phyloP scores from a whole-genome alignment of 2,113 vertebrate species.

The Barbus barbus region DNA sequence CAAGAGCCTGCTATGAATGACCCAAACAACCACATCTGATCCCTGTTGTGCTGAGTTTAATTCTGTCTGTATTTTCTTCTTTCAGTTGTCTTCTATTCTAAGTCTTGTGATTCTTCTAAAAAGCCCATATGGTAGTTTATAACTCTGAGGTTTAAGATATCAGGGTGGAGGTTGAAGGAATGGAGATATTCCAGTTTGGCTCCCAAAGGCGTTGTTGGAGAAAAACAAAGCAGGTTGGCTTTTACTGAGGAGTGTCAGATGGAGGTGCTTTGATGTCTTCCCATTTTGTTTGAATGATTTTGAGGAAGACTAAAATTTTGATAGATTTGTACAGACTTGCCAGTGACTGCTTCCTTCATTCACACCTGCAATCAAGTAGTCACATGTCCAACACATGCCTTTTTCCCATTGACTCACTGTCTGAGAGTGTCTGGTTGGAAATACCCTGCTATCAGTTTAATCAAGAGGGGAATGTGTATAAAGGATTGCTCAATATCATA shows the following conservation, averaged over 20 bases:
- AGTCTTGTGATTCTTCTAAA: constrained; percentile 43
- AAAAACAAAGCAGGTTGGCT: constrained; percentile 27
- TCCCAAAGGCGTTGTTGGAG: not conserved
- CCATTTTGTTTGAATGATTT: not conserved
- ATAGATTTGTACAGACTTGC: constrained; percentile 50
- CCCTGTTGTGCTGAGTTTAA: constrained; percentile 3
- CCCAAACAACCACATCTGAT: constrained; percentile 32
- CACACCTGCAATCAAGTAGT: constrained; percentile 45
- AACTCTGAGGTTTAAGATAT: not conserved
- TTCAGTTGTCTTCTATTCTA: constrained; percentile 7
- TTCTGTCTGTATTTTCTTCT: not conserved
- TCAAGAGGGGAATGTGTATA: not conserved
- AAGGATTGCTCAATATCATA: constrained; percentile 34
- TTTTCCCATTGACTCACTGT: constrained; percentile 51
- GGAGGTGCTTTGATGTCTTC: constrained; percentile 23
- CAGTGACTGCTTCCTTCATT: constrained; percentile 38
- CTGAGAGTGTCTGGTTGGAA: constrained; percentile 40
- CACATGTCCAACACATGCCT: constrained; percentile 13
- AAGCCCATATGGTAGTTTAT: constrained; percentile 1
- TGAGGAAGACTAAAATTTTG: not conserved
- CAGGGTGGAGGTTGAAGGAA: constrained; percentile 18
- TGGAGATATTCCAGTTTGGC: constrained; percentile 32
- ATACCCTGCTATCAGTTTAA: constrained; percentile 36
- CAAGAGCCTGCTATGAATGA: constrained; percentile 33
- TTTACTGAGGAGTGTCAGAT: constrained; percentile 13